Conservation (phyloP, 1,140 invertebrate species). For the Xylocopa sonorina region DNA sequence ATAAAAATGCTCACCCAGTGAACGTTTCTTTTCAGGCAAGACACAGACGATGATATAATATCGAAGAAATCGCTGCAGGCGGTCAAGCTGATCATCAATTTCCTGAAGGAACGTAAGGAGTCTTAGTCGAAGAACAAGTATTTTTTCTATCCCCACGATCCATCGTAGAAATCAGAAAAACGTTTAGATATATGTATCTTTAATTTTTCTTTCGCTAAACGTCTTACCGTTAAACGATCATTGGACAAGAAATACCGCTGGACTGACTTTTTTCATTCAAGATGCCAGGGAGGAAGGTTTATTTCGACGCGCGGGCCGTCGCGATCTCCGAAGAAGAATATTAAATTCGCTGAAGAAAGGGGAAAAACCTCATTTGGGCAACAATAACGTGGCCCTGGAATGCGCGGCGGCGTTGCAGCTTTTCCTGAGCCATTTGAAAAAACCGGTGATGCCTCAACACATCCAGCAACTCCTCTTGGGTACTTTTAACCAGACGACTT, state of each 20-base stretch:
- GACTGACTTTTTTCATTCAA: slow-evolving; percentile 46
- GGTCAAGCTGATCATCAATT: slow-evolving; percentile 67
- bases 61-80: slow-evolving; percentile 69
- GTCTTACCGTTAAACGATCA: too few relatives aligned
- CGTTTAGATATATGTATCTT: too few relatives aligned
- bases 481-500: too few relatives aligned
- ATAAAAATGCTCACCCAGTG: neutral
- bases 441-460: slow-evolving; percentile 77
- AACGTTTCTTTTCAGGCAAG: slow-evolving; percentile 45
- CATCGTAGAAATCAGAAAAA: too few relatives aligned
- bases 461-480: slow-evolving; percentile 80
- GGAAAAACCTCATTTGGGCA: slow-evolving; percentile 62
- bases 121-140: neutral
- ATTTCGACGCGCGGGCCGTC: slow-evolving; percentile 67
- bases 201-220: too few relatives aligned
- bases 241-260: too few relatives aligned
- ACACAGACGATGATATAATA: slow-evolving; percentile 70
- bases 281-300: slow-evolving; percentile 72
- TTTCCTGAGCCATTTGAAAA: slow-evolving; percentile 75
- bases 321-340: slow-evolving; percentile 61
- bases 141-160: neutral
- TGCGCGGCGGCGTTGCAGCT: slow-evolving; percentile 78
- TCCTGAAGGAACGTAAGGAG: slow-evolving; percentile 69
- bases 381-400: slow-evolving; percentile 66
- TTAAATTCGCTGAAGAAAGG: slow-evolving; percentile 68